These are phyloP conservation scores for Trichomycterus rosablanca DNA, from an alignment of 2,113 vertebrate genomes.

Conservation along the genomic window DNA sequence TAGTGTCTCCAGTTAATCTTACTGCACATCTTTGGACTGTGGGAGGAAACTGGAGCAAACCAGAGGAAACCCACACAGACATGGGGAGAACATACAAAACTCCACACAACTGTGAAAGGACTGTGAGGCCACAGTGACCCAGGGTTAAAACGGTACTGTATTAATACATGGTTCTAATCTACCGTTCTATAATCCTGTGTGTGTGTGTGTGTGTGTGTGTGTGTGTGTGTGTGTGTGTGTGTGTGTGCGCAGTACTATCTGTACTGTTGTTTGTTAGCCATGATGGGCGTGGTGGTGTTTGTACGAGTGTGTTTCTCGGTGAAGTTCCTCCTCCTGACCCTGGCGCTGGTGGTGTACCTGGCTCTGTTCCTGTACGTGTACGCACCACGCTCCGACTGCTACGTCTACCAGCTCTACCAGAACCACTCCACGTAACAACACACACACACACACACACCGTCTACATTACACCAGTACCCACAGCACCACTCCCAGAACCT, in stretches of 20 bases:
- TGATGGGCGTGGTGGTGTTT: slow-evolving; percentile 79
- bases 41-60: too few species aligned
- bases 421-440: slow-evolving; percentile 52
- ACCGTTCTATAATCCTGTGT: not conserved
- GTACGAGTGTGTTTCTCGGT: slow-evolving; percentile 73
- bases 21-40: too few species aligned
- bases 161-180: not conserved
- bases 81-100: too few species aligned
- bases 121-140: too few species aligned
- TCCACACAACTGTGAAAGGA: too few species aligned
- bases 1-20: too few species aligned
- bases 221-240: slow-evolving; percentile 28
- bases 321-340: slow-evolving; percentile 74
- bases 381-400: slow-evolving; percentile 65
- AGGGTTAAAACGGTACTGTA: too few species aligned
- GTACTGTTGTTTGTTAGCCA: slow-evolving; percentile 80
- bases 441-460: too few species aligned
- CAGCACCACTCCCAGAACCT: too few species aligned
- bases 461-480: too few species aligned
- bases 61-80: too few species aligned
- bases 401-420: slow-evolving; percentile 61
- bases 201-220: slow-evolving; percentile 29
- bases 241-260: slow-evolving; percentile 75
- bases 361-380: slow-evolving; percentile 77
- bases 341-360: slow-evolving; percentile 78